Evolutionary conservation across 2,888 invertebrate genomes (phyloP).

Genomic region (Ophion obscuratus): DNA sequence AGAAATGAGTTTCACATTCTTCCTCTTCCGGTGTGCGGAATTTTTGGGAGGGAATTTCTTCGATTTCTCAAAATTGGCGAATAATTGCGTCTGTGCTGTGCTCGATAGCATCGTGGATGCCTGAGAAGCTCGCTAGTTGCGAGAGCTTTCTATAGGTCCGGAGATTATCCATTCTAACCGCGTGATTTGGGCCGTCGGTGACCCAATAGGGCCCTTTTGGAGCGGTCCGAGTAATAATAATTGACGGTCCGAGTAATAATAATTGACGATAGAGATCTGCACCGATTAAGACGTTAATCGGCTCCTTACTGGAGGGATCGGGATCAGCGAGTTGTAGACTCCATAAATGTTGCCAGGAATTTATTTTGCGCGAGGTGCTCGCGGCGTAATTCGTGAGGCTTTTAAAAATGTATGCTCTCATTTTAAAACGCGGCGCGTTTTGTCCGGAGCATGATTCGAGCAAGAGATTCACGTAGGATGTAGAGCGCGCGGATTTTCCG

Average conservation of each 20-base stretch:
- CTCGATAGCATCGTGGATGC: constrained; percentile 13
- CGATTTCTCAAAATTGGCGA: constrained; percentile 70
- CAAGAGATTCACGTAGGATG: neutral
- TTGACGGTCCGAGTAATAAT: no score
- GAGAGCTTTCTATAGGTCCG: constrained; percentile 15
- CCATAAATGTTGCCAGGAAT: neutral
- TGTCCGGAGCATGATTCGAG: constrained; percentile 2
- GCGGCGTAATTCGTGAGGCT: constrained; percentile 9
- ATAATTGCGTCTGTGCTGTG: constrained; percentile 13
- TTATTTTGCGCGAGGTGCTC: neutral
- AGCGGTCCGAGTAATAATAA: constrained; percentile 25
- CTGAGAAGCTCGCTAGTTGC: neutral
- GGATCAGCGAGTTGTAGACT: neutral
- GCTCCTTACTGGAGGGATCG: neutral
- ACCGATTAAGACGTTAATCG: constrained; percentile 58
- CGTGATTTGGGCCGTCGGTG: constrained; percentile 50
- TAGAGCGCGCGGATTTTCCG: neutral
- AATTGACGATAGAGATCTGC: constrained; percentile 52
- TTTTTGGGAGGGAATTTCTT: constrained; percentile 61
- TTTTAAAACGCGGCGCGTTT: constrained; percentile 1
- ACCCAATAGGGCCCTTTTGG: neutral
- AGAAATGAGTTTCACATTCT: constrained; percentile 70
- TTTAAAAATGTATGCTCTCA: neutral
- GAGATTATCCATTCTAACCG: constrained; percentile 63
- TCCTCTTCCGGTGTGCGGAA: constrained; percentile 64